phyloP scores from a whole-genome alignment of 2,888 invertebrate species.

The Plemyria rubiginata region DNA sequence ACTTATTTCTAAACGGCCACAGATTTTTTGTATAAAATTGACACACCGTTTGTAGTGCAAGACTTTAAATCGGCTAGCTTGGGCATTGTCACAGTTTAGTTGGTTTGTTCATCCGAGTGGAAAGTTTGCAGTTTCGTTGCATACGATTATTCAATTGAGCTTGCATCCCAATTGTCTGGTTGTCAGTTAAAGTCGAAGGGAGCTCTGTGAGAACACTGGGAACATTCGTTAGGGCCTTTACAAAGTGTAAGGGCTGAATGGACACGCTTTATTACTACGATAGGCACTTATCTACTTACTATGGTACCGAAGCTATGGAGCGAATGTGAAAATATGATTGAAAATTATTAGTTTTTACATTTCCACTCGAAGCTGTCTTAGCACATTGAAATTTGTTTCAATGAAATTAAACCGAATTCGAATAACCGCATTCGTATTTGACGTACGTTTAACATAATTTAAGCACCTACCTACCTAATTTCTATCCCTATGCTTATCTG shows the following conservation, averaged over 20 bases:
- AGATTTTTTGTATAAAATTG: slow-evolving; percentile 20
- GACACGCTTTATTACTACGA: too few species aligned
- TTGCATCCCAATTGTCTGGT: slow-evolving; percentile 19
- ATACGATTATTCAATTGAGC: slow-evolving; percentile 25
- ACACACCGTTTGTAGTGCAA: slow-evolving; percentile 24
- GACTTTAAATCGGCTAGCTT: slow-evolving; percentile 5
- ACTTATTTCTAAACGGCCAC: slow-evolving; percentile 21
- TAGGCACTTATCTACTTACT: neutral
- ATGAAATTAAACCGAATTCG: too few species aligned
- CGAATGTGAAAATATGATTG: neutral
- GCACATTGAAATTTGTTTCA: too few species aligned
- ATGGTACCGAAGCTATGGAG: neutral
- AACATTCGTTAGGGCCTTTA: neutral
- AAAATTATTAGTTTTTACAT: too few species aligned
- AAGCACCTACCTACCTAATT: too few species aligned
- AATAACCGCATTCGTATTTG: too few species aligned
- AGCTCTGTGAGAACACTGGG: slow-evolving; percentile 5
- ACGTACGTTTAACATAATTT: too few species aligned
- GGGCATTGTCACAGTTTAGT: slow-evolving; percentile 16
- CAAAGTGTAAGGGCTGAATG: too few species aligned
- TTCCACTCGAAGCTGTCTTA: too few species aligned
- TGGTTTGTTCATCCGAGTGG: slow-evolving; percentile 21
- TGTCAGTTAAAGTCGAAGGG: slow-evolving; percentile 6
- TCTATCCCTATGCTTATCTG: too few species aligned
- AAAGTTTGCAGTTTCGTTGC: slow-evolving; percentile 14